Base-by-base conservation (phyloP, 2,888 invertebrate species). In the Pseudococcus jackbeardsleyi region DNA sequence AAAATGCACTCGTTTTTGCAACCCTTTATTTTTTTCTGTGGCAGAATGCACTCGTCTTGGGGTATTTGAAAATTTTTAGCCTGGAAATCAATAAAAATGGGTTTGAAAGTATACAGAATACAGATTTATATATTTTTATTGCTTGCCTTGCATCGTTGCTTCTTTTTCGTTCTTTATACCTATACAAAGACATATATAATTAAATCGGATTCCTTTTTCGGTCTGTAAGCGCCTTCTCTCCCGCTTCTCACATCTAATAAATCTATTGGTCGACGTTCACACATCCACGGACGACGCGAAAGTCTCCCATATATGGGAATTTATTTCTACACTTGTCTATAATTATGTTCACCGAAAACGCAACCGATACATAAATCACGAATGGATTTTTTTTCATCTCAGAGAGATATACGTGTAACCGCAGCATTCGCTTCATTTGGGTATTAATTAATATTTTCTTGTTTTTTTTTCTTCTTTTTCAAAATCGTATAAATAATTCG, bases 341-440 rank as follows among this genome's bases (percentile, higher is more conserved):
- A 68, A 68, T 68, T 68, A 68, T 12, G 68, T 68, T 68, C 22
- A 22, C 22, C 68, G 22, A 26, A 68, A 68, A 68, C 22, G 68
- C 68, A 68, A 68, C 68, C 68, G 68, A 68, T 68, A 22, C 68
- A 68, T 68, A 68, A 68, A 68, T 68, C 68, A 68, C 68, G 68
- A n/a, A 54, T 54, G n/a, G 68, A 68, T 68, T 68, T 68, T 26
- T 26, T 12, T 22, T n/a, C 26, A 0, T 26, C 12, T 68, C 12
- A 5, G 54, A 3, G n/a, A 54, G 50, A 68, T 22, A n/a, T 68
- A 22, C 68, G 68, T 68, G 68, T 22, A 68, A 26, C 26, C 54
- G 54, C 12, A 54, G 54, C 54, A 26, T 22, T 12, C 42, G 9
- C 22, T 68, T 68, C 68, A 26, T 68, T 68, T 26, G 68, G 68